Evolutionary conservation across 2,797 vertebrate species (phyloP), one percentile per base, ranked within the genome.

Genomic region (Gambelia wislizenii): DNA sequence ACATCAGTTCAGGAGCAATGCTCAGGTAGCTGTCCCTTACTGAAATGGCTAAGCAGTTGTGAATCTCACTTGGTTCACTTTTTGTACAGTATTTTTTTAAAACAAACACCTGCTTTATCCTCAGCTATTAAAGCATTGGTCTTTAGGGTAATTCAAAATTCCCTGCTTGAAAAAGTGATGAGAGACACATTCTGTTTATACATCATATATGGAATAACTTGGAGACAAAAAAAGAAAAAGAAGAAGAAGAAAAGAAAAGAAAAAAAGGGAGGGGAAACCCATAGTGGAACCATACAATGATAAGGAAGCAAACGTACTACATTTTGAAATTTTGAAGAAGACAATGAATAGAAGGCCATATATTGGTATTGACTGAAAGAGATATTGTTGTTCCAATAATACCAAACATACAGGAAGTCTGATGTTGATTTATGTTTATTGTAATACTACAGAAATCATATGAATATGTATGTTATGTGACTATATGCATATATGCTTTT

Each of bases 1-100:
- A 86, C 84, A 89, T 89, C 44, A 52, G 18, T 49, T 82, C 84
- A 83, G 33, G 3, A 83, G 49, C 84, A n/a, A 56, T 82, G 78
- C 70, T 82, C 78, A 82, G 84, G 39, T 47, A n/a, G 36, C 18
- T 59, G 72, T 72, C 47, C 36, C 36, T 47, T 77, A 77, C 25
- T 74, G 54, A n/a, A 42, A 75, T 59, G 82, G 54, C 49, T 82
- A 59, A 81, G 76, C n/a, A 64, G 36, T 49, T 64, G 44, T 36
- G 44, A 82, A 61, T 72, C 84, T 49, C 39, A 80, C 30, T 78
- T 30, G 5, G 27, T 33, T 33, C 16, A 44, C 20, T 54, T 56
- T 36, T 12, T 4, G 5, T 74, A 30, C 14, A 7, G 7, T 5
- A 30, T 67, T 36, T 47, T 85, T 64, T 36, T 22, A 20, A 6